Conservation (phyloP, 2,113 vertebrate genomes). For the Syngnathoides biaculeatus region DNA sequence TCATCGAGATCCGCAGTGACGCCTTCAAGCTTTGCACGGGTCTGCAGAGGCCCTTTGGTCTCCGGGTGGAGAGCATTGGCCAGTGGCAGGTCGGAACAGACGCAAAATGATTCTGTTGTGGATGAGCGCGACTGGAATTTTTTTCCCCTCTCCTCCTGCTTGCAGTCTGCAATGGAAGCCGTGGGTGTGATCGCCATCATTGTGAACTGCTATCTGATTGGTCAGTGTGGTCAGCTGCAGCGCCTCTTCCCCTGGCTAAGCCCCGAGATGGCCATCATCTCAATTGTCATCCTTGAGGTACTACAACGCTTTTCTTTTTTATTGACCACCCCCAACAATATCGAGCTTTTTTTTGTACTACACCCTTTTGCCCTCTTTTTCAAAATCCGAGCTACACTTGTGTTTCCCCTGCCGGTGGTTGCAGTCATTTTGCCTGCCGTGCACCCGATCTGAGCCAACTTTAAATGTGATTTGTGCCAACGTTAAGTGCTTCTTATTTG, state of each 20-base stretch:
- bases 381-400: too few species aligned
- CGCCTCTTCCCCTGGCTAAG: slow-evolving; percentile 94
- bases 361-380: too few species aligned
- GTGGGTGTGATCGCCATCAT: slow-evolving; percentile 94
- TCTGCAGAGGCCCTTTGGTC: slow-evolving; percentile 90
- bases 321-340: background rate
- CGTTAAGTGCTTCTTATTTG: background rate
- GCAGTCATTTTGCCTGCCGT: background rate
- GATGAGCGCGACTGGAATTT: background rate
- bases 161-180: slow-evolving; percentile 91
- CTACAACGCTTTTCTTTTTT: too few species aligned
- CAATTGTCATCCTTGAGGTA: slow-evolving; percentile 96
- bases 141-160: slow-evolving; percentile 8
- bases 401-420: background rate
- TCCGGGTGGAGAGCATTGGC: slow-evolving; percentile 88
- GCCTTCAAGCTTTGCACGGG: slow-evolving; percentile 95
- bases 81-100: slow-evolving; percentile 86
- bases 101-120: background rate
- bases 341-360: background rate
- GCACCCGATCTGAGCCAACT: background rate
- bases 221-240: slow-evolving; percentile 94
- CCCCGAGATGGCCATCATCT: slow-evolving; percentile 92
- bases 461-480: background rate
- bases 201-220: slow-evolving; percentile 97
- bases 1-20: slow-evolving; percentile 95